phyloP scores from a whole-genome alignment of 2,113 vertebrate species.

The Camelus dromedarius region DNA sequence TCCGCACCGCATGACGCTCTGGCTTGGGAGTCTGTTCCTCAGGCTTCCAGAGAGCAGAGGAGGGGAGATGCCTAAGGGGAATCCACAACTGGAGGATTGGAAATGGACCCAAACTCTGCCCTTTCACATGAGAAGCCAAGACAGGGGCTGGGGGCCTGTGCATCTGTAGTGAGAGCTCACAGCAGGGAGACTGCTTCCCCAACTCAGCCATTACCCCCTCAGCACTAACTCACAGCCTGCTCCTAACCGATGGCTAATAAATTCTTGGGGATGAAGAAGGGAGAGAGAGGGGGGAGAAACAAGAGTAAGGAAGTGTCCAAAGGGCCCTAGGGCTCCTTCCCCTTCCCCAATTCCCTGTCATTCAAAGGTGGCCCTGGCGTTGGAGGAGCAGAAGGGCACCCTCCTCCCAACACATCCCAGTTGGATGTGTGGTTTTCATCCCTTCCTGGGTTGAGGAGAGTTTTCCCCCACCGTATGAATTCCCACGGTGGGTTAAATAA shows the following conservation, averaged over 20 bases:
- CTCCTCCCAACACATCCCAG: not conserved
- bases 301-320: not conserved
- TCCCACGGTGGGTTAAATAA: slow-evolving; percentile 4
- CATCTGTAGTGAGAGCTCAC: not conserved
- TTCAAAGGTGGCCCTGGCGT: not conserved
- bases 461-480: not conserved
- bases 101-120: not conserved
- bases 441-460: not conserved
- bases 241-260: rapidly evolving
- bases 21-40: too few species aligned
- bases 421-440: not conserved
- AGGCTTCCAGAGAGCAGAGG: not conserved
- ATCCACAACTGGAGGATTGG: too few species aligned
- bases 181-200: not conserved
- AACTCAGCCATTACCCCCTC: not conserved
- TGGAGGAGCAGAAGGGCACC: not conserved
- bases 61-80: not conserved
- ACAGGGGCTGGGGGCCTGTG: too few species aligned
- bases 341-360: not conserved
- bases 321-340: not conserved
- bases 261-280: not conserved
- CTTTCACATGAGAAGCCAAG: not conserved
- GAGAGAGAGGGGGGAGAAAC: not conserved
- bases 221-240: not conserved
- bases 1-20: too few species aligned